phyloP scores from a whole-genome alignment of 2,113 vertebrate genomes.

The Rhabdomys dilectus region DNA sequence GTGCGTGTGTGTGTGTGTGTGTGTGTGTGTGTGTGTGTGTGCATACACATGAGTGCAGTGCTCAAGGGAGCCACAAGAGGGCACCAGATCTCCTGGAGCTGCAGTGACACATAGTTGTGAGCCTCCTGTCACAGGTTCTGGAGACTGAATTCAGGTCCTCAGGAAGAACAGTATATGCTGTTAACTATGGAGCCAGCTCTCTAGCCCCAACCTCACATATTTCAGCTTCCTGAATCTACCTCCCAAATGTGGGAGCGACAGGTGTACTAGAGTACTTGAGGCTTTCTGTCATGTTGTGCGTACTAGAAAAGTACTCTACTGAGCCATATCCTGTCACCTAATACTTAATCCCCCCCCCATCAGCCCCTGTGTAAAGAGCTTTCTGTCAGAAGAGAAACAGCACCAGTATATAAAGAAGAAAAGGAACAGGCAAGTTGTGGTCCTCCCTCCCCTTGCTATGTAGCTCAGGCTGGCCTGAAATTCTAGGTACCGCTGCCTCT shows the following conservation, averaged over 20 bases:
- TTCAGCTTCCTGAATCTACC: not conserved
- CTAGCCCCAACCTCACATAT: not conserved
- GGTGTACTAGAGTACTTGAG: not conserved
- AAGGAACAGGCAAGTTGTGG: not conserved
- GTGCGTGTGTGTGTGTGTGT: not conserved
- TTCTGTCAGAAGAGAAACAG: slow-evolving; percentile 18
- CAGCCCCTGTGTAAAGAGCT: not conserved
- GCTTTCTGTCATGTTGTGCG: not conserved
- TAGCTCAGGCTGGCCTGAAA: not conserved
- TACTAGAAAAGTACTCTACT: not conserved
- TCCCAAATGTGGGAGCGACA: not conserved
- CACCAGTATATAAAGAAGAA: not conserved
- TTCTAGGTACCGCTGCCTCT: not conserved
- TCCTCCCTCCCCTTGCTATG: not conserved
- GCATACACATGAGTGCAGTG: not conserved
- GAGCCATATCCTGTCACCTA: not conserved
- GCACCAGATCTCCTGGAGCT: not conserved
- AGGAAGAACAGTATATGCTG: not conserved
- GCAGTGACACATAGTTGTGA: not conserved
- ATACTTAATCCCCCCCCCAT: not conserved
- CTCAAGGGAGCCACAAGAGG: not conserved
- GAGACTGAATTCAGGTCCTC: not conserved
- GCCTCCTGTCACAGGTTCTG: no score
- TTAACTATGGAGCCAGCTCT: not conserved
- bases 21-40: not conserved